phyloP scores from a whole-genome alignment of 2,797 vertebrate species.

The Pangasius larnaudii region DNA sequence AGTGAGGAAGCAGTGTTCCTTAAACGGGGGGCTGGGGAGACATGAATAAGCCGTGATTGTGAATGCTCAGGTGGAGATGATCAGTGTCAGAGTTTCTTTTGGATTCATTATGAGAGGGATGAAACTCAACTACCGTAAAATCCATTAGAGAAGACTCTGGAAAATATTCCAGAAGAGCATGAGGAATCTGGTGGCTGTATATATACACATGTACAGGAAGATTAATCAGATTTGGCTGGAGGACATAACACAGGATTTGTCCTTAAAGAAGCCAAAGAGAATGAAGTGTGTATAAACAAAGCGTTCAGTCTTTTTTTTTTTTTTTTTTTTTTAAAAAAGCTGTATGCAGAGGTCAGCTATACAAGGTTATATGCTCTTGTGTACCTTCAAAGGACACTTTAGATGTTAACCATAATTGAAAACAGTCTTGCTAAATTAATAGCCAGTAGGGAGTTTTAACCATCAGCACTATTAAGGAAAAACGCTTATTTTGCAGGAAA shows the following conservation, averaged over 20 bases:
- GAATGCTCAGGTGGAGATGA: slow-evolving; percentile 32
- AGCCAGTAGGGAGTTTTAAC: neutral
- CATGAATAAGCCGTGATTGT: slow-evolving; percentile 26
- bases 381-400: slow-evolving; percentile 10
- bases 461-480: too few species aligned
- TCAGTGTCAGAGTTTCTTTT: slow-evolving; percentile 53
- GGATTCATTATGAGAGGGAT: slow-evolving; percentile 14
- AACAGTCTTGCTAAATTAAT: neutral
- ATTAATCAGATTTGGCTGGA: slow-evolving; percentile 59
- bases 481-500: neutral
- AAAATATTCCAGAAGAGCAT: slow-evolving; percentile 60
- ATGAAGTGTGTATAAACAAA: neutral
- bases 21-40: neutral
- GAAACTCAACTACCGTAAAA: slow-evolving; percentile 40
- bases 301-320: neutral
- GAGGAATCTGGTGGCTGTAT: slow-evolving; percentile 68
- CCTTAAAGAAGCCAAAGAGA: slow-evolving; percentile 26
- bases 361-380: neutral
- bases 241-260: neutral
- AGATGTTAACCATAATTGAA: neutral
- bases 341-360: neutral
- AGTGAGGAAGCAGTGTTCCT: neutral
- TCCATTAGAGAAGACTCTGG: slow-evolving; percentile 49
- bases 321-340: too few species aligned
- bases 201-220: slow-evolving; percentile 53